Evolutionary conservation across 1,140 invertebrate species (phyloP), one percentile per base, ranked within the genome.

Genomic region (Drosophila quadrilineata): DNA sequence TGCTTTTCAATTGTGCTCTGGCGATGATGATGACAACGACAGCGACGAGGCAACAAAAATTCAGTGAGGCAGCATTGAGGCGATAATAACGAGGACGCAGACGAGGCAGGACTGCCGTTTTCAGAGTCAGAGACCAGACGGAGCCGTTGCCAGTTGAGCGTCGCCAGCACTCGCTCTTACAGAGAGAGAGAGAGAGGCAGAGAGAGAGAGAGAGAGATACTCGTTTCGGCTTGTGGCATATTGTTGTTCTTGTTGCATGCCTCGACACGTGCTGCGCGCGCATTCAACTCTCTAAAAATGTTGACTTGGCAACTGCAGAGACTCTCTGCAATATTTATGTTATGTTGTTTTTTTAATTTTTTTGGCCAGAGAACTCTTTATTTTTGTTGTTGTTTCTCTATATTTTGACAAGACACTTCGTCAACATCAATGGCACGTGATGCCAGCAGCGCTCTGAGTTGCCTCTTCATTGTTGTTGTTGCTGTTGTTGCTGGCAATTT

Each of bases 181-280:
- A 22, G 6, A 12, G 38, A 22, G 19, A 6, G 12, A 14, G 17
- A 41, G 24, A 43, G 40, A 45, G 24, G 2, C 8, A 48, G n/a
- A 38, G 12, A 38, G 33, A 22, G 48, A 53, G 2, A 53, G 21
- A 36, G 49, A 17, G 21, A 2, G 33, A 40, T 8, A 16, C 21
- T 38, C 12, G 10, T 6, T 63, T 40, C 50, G 50, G 22, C 8
- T 52, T 56, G 50, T 56, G 50, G 22, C 8, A 46, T 56, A 46
- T 56, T 80, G 65, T 71, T 79, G 59, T 45, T 64, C 22, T 70
- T 74, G 75, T 70, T n/a, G 28, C 40, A 33, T 58, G 54, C 43
- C 63, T 14, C n/a, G 75, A 64, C 79, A 85, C 79, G 79, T 85
- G 79, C 80, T 85, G 79, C 79, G 79, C 80, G 79, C 79, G 79